These are phyloP conservation scores for Lepidocyrtinus sp. DNA, from an alignment of 2,888 invertebrate genomes.

Conservation along the genomic window DNA sequence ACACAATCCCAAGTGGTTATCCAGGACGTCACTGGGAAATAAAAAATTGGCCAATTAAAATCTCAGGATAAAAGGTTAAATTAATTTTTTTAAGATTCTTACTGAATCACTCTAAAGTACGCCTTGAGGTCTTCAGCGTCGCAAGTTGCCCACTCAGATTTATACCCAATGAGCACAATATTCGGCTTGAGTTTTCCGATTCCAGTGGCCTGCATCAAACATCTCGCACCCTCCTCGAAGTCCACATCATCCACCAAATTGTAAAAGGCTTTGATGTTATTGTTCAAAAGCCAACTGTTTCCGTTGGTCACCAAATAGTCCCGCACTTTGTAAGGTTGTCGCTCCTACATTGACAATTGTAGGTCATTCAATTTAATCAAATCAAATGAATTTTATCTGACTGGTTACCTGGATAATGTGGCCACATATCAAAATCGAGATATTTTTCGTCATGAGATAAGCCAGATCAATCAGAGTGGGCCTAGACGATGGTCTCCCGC, in stretches of 20 bases:
- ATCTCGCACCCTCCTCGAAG: slow-evolving; percentile 87
- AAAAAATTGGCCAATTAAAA: slow-evolving; percentile 23
- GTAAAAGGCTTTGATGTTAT: slow-evolving; percentile 92
- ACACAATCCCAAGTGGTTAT: slow-evolving; percentile 75
- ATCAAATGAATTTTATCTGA: too few relatives aligned
- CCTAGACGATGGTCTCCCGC: slow-evolving; percentile 73
- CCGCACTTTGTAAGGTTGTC: slow-evolving; percentile 79
- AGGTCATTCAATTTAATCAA: too few relatives aligned
- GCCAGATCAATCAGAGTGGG: slow-evolving; percentile 77
- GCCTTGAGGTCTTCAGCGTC: slow-evolving; percentile 83
- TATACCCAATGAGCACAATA: slow-evolving; percentile 95
- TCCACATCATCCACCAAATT: slow-evolving; percentile 78
- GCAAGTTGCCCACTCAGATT: slow-evolving; percentile 88
- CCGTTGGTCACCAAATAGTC: slow-evolving; percentile 78
- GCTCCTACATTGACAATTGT: too few relatives aligned
- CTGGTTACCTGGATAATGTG: too few relatives aligned
- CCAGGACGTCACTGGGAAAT: slow-evolving; percentile 75
- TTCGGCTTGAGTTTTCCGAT: slow-evolving; percentile 95
- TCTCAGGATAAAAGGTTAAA: too few relatives aligned
- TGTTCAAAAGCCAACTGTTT: slow-evolving; percentile 85
- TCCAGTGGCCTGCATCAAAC: slow-evolving; percentile 89
- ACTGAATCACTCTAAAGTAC: slow-evolving; percentile 97
- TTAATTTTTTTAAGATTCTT: slow-evolving; percentile 54
- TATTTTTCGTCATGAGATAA: slow-evolving; percentile 75
- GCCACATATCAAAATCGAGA: slow-evolving; percentile 76